phyloP scores from a whole-genome alignment of 2,797 vertebrate species.

The Tragelaphus oryx region DNA sequence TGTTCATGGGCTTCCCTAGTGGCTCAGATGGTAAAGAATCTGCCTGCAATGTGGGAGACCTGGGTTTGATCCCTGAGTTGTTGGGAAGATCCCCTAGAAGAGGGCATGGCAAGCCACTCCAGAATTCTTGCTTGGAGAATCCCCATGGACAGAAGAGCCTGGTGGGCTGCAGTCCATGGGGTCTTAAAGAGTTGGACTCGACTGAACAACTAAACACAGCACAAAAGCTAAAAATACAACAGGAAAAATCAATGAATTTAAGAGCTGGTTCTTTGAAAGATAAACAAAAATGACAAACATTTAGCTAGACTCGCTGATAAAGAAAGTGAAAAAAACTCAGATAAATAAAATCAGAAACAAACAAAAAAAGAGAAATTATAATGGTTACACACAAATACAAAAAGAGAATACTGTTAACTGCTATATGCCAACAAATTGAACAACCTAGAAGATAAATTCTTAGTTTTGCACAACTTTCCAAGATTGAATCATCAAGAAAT shows the following conservation, averaged over 20 bases:
- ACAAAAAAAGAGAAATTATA: not conserved
- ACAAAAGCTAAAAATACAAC: not conserved
- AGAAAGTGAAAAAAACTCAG: not conserved
- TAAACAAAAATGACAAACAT: not conserved
- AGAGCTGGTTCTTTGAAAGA: not conserved
- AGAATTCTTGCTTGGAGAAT: not conserved
- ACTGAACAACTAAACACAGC: not conserved
- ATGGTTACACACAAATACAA: not conserved
- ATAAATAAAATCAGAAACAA: not conserved
- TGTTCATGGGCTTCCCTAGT: not conserved
- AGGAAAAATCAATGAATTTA: not conserved
- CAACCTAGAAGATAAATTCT: not conserved
- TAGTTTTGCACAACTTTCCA: not conserved
- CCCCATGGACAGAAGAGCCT: not conserved
- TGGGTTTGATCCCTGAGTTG: not conserved
- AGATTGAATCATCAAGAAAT: not conserved
- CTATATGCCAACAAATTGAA: not conserved
- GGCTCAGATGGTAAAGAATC: not conserved
- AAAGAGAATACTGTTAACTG: not conserved
- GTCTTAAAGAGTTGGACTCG: not conserved
- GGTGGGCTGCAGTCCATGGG: not conserved
- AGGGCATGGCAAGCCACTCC: not conserved
- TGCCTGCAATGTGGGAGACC: not conserved
- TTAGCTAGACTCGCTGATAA: not conserved
- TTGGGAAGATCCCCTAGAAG: not conserved